Percentiles rank a stretch among this genome's conserved stretches.
These are phyloP conservation scores for Ammodytes marinus DNA, from an alignment of 2,113 vertebrate genomes.

Conservation along the genomic window DNA sequence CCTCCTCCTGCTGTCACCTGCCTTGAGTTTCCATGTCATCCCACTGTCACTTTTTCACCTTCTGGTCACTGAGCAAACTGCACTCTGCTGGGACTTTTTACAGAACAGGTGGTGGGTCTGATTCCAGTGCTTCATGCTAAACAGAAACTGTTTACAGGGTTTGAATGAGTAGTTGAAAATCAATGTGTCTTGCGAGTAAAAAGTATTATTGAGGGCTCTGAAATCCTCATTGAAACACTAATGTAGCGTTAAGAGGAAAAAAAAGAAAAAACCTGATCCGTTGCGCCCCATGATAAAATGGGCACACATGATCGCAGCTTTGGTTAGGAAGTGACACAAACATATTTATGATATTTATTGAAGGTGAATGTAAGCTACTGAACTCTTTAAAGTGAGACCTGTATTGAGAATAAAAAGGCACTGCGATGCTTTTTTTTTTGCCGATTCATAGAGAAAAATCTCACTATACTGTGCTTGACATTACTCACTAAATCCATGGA, in stretches of 20 bases:
- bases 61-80: conserved; percentile 68
- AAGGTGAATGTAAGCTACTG: conserved; percentile 90
- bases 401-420: conserved; percentile 56
- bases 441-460: conserved; percentile 83
- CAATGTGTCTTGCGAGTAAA: conserved; percentile 59
- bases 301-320: conserved; percentile 64
- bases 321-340: conserved; percentile 68
- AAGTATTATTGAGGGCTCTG: conserved; percentile 49
- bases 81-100: conserved; percentile 70
- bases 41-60: conserved; percentile 79
- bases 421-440: conserved; percentile 77
- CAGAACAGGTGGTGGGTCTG: conserved; percentile 62
- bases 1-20: conserved; percentile 63
- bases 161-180: conserved; percentile 51
- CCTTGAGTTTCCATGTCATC: conserved; percentile 75
- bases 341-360: conserved; percentile 90
- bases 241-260: conserved; percentile 52
- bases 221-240: conserved; percentile 53
- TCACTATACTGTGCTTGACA: conserved; percentile 84
- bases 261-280: conserved; percentile 71
- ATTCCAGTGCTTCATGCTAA: conserved; percentile 49
- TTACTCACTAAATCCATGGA: conserved; percentile 83
- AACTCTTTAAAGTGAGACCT: conserved; percentile 73
- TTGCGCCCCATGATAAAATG: conserved; percentile 58
- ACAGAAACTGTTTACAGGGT: conserved; percentile 70